These are phyloP conservation scores for Anthopleura sola DNA, from an alignment of 64 coral and sea anemone species.

Conservation along the genomic window DNA sequence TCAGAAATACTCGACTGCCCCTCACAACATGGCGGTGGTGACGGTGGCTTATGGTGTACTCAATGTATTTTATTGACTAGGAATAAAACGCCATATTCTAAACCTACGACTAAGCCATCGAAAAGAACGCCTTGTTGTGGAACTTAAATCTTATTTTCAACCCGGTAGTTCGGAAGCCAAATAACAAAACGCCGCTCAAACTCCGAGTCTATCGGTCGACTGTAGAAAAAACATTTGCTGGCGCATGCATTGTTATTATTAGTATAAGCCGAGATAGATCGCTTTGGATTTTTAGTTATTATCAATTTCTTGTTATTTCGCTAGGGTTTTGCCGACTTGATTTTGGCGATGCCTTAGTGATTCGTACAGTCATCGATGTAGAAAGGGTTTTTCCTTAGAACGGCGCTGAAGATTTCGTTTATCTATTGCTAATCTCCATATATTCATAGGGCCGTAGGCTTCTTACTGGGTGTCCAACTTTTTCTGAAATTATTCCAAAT, in stretches of 20 bases:
- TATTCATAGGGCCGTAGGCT: constrained; percentile 16
- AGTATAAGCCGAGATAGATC: neutral
- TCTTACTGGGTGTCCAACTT: neutral
- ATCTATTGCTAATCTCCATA: constrained; percentile 18
- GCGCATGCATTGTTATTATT: constrained; percentile 15
- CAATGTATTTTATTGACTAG: neutral
- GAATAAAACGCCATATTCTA: neutral
- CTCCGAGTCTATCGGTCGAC: neutral
- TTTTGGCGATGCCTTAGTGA: neutral
- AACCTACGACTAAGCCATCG: neutral
- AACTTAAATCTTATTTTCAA: neutral
- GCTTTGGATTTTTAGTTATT: neutral
- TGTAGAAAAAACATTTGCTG: neutral
- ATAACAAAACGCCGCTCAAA: neutral
- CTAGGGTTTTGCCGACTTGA: neutral
- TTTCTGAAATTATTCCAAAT: constrained; percentile 21
- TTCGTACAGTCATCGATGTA: neutral
- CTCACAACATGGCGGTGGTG: constrained; percentile 14
- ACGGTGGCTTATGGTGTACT: neutral
- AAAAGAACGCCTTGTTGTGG: constrained; percentile 8
- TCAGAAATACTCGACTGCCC: constrained; percentile 10
- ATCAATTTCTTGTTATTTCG: neutral
- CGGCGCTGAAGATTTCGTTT: neutral
- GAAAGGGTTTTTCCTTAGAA: neutral
- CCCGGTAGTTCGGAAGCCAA: neutral